Evolutionary conservation across 2,888 invertebrate species (phyloP).

Genomic region (Corythucha ciliata): DNA sequence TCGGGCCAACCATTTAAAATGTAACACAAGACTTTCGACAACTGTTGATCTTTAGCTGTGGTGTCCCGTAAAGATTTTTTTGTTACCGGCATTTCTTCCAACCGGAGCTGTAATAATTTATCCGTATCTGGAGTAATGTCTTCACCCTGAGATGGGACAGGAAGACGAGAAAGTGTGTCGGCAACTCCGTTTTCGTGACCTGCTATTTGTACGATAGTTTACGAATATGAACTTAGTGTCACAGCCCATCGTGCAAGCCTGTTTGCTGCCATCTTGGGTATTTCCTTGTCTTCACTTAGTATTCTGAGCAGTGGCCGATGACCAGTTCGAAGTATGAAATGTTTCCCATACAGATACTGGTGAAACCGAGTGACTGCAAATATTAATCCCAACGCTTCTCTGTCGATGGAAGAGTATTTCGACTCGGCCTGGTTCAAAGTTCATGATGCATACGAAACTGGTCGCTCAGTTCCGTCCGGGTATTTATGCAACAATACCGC

Average conservation of each 20-base stretch:
- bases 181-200: slow-evolving; percentile 1
- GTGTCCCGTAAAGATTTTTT: no score
- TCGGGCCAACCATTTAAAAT: no score
- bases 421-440: neutral
- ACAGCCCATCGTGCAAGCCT: slow-evolving; percentile 13
- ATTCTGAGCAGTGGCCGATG: neutral
- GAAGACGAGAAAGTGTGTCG: slow-evolving; percentile 4
- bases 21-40: no score
- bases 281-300: slow-evolving; percentile 17
- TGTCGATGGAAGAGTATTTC: slow-evolving; percentile 19
- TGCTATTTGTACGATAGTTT: neutral
- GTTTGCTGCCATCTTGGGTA: slow-evolving; percentile 27
- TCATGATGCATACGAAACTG: slow-evolving; percentile 20
- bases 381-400: slow-evolving; percentile 19
- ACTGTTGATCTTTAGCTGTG: no score
- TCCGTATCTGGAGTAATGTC: no score
- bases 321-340: neutral
- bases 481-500: slow-evolving; percentile 20
- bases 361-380: slow-evolving; percentile 5
- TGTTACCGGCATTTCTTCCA: no score
- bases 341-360: neutral
- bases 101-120: no score
- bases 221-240: neutral
- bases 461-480: slow-evolving; percentile 15
- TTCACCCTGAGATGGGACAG: no score